phyloP scores from a whole-genome alignment of 2,113 vertebrate species.

The Rhinogobius similis region DNA sequence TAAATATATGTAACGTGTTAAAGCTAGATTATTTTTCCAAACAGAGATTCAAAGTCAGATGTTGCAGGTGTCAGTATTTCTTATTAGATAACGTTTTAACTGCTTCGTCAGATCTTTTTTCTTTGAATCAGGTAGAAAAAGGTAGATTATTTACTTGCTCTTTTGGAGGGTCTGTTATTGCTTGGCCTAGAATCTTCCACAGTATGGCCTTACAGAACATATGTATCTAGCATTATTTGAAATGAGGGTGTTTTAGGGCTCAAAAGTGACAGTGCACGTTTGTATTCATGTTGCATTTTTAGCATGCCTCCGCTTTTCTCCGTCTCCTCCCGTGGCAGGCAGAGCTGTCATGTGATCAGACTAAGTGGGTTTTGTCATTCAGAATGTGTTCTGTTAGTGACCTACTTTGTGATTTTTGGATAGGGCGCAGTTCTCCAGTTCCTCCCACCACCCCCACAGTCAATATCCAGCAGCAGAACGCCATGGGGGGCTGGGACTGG shows the following conservation, averaged over 20 bases:
- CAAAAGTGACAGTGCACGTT: too few relatives aligned
- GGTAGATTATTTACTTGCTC: too few relatives aligned
- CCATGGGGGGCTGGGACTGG: slow-evolving; percentile 92
- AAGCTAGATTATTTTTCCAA: too few relatives aligned
- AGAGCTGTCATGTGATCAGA: not conserved
- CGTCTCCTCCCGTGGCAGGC: not conserved
- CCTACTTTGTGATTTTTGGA: slow-evolving; percentile 24
- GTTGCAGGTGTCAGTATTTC: too few relatives aligned
- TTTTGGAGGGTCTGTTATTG: too few relatives aligned
- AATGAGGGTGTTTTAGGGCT: too few relatives aligned
- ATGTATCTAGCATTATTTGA: too few relatives aligned
- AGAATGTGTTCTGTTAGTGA: slow-evolving; percentile 15
- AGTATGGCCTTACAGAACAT: not conserved
- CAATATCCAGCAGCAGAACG: slow-evolving; percentile 91
- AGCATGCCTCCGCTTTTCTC: not conserved
- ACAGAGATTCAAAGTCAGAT: too few relatives aligned
- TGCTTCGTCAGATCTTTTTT: too few relatives aligned
- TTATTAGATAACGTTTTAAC: too few relatives aligned
- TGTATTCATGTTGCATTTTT: not conserved
- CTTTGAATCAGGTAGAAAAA: too few relatives aligned
- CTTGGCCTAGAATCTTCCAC: not conserved
- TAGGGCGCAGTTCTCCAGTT: slow-evolving; percentile 79
- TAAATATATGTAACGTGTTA: not conserved
- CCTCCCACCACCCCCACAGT: slow-evolving; percentile 85
- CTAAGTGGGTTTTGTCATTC: slow-evolving; percentile 13